These are phyloP conservation scores for Hydrolagus affinis DNA, from an alignment of 2,113 vertebrate genomes.

Conservation along the genomic window DNA sequence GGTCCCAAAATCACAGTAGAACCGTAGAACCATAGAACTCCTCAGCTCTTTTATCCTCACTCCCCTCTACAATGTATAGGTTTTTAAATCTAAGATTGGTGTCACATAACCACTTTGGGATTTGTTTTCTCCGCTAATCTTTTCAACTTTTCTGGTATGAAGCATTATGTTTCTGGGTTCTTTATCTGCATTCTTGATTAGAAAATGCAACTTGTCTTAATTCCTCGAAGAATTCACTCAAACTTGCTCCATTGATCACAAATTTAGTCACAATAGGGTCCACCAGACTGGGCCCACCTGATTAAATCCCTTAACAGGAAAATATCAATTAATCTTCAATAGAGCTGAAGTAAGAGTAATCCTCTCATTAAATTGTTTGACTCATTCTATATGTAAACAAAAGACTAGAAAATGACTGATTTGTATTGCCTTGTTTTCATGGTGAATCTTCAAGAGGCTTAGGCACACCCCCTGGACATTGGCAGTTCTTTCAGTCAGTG, in stretches of 20 bases:
- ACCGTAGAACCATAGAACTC: too few relatives aligned
- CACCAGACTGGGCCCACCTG: constrained; percentile 55
- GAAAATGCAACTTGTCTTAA: background rate
- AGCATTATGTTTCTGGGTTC: too few relatives aligned
- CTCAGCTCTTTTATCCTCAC: too few relatives aligned
- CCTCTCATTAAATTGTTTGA: constrained; percentile 79
- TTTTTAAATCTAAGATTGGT: too few relatives aligned
- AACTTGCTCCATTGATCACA: constrained; percentile 65
- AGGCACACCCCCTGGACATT: constrained; percentile 61
- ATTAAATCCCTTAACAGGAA: constrained; percentile 74
- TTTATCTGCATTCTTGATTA: too few relatives aligned
- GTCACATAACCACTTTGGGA: too few relatives aligned
- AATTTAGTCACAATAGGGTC: constrained; percentile 57
- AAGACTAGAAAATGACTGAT: constrained; percentile 69
- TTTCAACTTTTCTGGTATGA: too few relatives aligned
- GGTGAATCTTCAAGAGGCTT: constrained; percentile 82
- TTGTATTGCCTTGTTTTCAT: constrained; percentile 70
- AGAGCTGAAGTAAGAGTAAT: constrained; percentile 77
- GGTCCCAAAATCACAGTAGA: too few relatives aligned
- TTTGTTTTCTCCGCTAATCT: too few relatives aligned
- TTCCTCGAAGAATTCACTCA: background rate
- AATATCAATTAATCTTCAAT: constrained; percentile 88
- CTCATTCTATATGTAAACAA: constrained; percentile 75
- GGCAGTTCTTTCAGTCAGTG: constrained; percentile 64
- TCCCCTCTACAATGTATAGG: too few relatives aligned